Evolutionary conservation across 2,797 vertebrate species (phyloP).

Genomic region (Percopsis omiscomaycus): DNA sequence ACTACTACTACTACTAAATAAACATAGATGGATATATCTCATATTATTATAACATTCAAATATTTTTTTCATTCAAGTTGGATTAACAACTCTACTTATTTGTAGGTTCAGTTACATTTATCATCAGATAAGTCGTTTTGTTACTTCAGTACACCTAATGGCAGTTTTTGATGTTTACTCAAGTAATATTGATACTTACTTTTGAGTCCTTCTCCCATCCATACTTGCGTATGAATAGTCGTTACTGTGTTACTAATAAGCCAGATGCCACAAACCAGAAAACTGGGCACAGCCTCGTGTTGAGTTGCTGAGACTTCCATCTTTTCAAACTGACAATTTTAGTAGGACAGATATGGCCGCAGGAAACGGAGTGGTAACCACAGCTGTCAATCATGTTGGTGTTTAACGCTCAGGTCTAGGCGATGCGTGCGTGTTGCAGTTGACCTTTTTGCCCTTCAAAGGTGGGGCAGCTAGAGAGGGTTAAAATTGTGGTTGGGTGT

Average conservation of each 20-base stretch:
- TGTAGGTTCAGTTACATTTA: no score
- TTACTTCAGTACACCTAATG: no score
- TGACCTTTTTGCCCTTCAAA: conserved; percentile 26
- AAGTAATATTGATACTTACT: no score
- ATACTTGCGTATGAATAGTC: no score
- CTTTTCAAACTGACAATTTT: conserved; percentile 56
- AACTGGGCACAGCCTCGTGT: conserved; percentile 32
- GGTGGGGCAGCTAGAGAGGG: conserved; percentile 20
- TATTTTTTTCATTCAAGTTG: no score
- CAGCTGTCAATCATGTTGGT: conserved; percentile 57
- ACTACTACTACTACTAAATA: no score
- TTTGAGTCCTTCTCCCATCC: no score
- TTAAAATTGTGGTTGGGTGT: conserved; percentile 26
- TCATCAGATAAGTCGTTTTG: no score
- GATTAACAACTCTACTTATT: no score
- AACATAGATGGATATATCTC: no score
- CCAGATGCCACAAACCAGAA: conserved; percentile 41
- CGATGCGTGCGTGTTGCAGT: conserved; percentile 20
- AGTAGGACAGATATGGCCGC: conserved; percentile 50
- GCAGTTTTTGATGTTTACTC: no score
- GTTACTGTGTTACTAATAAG: conserved; percentile 36
- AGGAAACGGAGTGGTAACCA: conserved; percentile 45
- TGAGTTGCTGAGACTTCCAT: conserved; percentile 45
- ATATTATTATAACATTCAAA: no score
- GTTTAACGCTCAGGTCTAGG: conserved; percentile 22